Evolutionary conservation across 2,797 vertebrate species (phyloP).

Genomic region (Rhinella marina): DNA sequence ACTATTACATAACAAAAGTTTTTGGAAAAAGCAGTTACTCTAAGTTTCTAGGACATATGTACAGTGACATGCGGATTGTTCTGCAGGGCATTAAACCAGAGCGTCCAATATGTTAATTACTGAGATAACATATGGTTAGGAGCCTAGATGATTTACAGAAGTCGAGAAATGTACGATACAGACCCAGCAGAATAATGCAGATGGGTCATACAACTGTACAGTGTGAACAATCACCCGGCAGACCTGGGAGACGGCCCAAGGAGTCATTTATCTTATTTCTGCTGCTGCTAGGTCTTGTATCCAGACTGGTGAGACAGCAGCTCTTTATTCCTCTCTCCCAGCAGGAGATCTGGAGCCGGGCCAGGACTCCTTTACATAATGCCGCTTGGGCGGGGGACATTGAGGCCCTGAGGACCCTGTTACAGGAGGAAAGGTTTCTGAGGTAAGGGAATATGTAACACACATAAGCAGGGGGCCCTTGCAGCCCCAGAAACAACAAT

Average conservation of each 20-base stretch:
- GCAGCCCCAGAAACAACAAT: not conserved
- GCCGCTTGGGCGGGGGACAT: slow-evolving; percentile 91
- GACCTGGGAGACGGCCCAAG: not conserved
- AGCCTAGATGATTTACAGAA: slow-evolving; percentile 18
- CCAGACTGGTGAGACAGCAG: not conserved
- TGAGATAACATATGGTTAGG: not conserved
- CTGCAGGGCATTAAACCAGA: not conserved
- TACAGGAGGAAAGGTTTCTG: slow-evolving; percentile 87
- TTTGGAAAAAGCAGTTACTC: too few relatives aligned
- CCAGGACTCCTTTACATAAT: slow-evolving; percentile 87
- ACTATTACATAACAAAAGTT: too few relatives aligned
- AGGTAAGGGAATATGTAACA: slow-evolving; percentile 71
- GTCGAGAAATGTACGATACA: not conserved
- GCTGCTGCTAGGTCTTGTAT: not conserved
- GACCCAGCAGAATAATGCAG: not conserved
- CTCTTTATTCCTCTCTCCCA: not conserved
- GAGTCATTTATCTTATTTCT: slow-evolving; percentile 20
- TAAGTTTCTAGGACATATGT: slow-evolving; percentile 9
- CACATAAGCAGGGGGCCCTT: not conserved
- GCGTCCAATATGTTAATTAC: slow-evolving; percentile 14
- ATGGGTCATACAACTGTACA: not conserved
- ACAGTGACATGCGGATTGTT: not conserved
- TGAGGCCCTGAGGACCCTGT: slow-evolving; percentile 83
- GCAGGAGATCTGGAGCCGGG: slow-evolving; percentile 88
- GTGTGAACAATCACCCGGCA: not conserved